Base-by-base conservation (phyloP, 2,888 invertebrate species). In the Amphipyra tragopoginis region DNA sequence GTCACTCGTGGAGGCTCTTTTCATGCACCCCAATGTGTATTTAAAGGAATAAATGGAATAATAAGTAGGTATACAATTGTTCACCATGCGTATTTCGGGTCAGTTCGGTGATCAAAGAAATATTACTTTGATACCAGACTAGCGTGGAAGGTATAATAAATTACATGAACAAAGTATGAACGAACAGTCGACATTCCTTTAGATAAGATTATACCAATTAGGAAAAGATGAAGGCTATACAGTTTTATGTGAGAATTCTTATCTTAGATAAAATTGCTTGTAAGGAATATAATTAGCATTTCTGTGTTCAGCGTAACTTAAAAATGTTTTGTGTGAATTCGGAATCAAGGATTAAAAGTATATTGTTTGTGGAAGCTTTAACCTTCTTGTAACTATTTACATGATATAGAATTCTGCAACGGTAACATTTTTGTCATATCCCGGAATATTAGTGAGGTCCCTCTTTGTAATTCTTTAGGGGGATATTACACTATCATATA, bases 271-370 rank as follows among this genome's bases (percentile, higher is more conserved):
- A 10, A 48, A 42, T 39, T 13, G 29, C 36, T 15, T n/a, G 50
- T 1, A 43, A 55, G 55, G 43, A 73, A 57, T 26, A 26, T 34
- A 42, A 68, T 68, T 50, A 44, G 40, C 65, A 59, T 68, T 73
- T 73, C 53, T 59, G 29, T 47, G n/a, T 34, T 43, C 29, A 47
- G 40, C 44, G 10, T 7, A 54, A 38, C 11, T n/a, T 7, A 15
- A n/a, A 36, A 44, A 11, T 44, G 13, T 57, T 45, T 45, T 43
- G 53, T 55, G 74, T 10, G 54, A 74, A 60, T 61, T 51, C 5
- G 11, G 9, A 14, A 33, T 15, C 45, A 69, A 68, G 54, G 51
- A 69, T 54, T 53, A n/a, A 10, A n/a, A 14, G 29, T 38, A 15
- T 9, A 52, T 64, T 70, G 64, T 65, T 44, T 29, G 7, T 5